phyloP scores from a whole-genome alignment of 2,113 vertebrate genomes.

The Xerus inauris region DNA sequence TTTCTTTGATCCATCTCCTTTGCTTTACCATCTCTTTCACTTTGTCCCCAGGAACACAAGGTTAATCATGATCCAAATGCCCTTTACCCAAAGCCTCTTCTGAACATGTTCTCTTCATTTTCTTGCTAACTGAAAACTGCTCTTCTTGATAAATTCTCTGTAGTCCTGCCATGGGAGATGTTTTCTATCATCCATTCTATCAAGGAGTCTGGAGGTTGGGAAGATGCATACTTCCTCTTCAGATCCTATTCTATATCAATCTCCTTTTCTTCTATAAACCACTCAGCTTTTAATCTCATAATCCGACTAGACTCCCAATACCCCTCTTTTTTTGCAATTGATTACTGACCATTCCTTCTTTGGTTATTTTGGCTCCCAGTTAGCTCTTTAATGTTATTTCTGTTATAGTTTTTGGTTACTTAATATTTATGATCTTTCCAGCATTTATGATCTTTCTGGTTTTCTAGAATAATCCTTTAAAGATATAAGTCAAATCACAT shows the following conservation, averaged over 20 bases:
- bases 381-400: neutral
- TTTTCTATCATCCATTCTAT: neutral
- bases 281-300: neutral
- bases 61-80: neutral
- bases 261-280: neutral
- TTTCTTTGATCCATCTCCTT: neutral
- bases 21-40: neutral
- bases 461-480: neutral
- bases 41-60: neutral
- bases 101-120: neutral
- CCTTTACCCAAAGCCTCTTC: neutral
- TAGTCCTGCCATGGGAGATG: fast-evolving
- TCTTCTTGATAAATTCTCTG: neutral
- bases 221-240: neutral
- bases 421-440: neutral
- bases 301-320: neutral
- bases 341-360: neutral
- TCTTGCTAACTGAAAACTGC: neutral
- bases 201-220: neutral
- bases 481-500: neutral
- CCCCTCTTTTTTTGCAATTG: neutral
- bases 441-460: no score
- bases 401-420: neutral
- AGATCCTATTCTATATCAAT: neutral
- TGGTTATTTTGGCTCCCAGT: neutral